These are phyloP conservation scores for Chorisops tibialis DNA, from an alignment of 2,888 invertebrate species.

Conservation along the genomic window DNA sequence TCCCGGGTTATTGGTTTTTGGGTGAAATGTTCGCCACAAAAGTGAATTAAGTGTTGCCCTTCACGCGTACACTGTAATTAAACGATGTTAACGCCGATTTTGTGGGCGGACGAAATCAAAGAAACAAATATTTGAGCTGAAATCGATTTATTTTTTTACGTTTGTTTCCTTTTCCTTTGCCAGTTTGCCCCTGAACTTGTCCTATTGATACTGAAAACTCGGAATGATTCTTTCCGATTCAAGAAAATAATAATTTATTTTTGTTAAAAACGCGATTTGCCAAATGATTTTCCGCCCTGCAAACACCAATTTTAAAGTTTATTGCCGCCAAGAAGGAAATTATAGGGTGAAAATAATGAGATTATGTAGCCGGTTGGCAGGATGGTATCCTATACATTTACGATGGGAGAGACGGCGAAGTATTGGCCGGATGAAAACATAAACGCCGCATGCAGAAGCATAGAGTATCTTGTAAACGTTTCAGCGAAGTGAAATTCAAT, in stretches of 20 bases:
- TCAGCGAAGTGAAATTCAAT: slow-evolving; percentile 7
- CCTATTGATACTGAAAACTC: no score
- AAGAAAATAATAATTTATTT: slow-evolving; percentile 3
- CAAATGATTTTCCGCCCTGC: slow-evolving; percentile 15
- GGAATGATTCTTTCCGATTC: no score
- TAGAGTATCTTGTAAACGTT: neutral
- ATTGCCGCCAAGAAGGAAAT: slow-evolving; percentile 15
- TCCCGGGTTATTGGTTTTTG: slow-evolving; percentile 11
- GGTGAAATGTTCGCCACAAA: slow-evolving; percentile 17
- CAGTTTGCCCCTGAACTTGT: no score
- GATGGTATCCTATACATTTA: neutral
- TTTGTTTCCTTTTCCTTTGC: no score
- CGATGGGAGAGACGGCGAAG: no score
- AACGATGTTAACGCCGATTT: slow-evolving; percentile 20
- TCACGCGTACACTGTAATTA: slow-evolving; percentile 17
- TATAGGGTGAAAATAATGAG: slow-evolving; percentile 19
- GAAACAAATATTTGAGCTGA: slow-evolving; percentile 24
- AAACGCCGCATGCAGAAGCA: neutral
- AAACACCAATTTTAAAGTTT: slow-evolving; percentile 6
- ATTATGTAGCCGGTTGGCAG: slow-evolving; percentile 8
- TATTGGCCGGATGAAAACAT: no score
- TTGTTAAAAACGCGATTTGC: slow-evolving; percentile 11
- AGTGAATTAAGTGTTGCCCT: slow-evolving; percentile 23
- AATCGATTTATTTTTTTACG: slow-evolving; percentile 15
- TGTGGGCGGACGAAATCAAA: slow-evolving; percentile 21